These are phyloP conservation scores for Chymomyza fuscimana DNA, from an alignment of 2,888 invertebrate species.

Conservation along the genomic window DNA sequence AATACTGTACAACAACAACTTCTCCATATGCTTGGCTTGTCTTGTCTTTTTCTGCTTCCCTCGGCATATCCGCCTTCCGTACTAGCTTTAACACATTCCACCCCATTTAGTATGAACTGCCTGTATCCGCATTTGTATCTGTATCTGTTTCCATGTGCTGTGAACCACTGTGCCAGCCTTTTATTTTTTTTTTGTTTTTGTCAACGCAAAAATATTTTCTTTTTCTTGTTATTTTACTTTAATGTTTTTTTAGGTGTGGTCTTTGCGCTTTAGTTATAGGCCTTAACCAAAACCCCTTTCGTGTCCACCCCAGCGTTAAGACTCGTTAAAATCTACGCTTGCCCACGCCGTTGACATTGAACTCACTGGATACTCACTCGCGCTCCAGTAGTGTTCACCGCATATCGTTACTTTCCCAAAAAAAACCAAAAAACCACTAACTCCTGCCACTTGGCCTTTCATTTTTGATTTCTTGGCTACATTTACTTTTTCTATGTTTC, in stretches of 20 bases:
- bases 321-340: slow-evolving; percentile 16
- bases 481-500: slow-evolving; percentile 42
- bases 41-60: slow-evolving; percentile 29
- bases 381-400: slow-evolving; percentile 6
- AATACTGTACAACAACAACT: slow-evolving; percentile 40
- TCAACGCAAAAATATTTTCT: slow-evolving; percentile 30
- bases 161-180: background rate
- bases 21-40: slow-evolving; percentile 53
- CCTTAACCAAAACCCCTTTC: slow-evolving; percentile 41
- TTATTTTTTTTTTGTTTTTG: slow-evolving; percentile 24
- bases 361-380: slow-evolving; percentile 43
- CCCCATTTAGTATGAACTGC: slow-evolving; percentile 54
- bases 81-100: slow-evolving; percentile 60
- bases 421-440: slow-evolving; percentile 18
- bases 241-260: slow-evolving; percentile 61
- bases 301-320: background rate
- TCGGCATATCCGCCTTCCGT: slow-evolving; percentile 33
- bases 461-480: slow-evolving; percentile 50
- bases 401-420: slow-evolving; percentile 62
- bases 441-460: slow-evolving; percentile 59
- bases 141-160: background rate
- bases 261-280: slow-evolving; percentile 50
- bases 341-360: slow-evolving; percentile 65
- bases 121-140: slow-evolving; percentile 43
- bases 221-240: slow-evolving; percentile 51